These are phyloP conservation scores for Drosophila paranaensis DNA, from an alignment of 2,888 invertebrate genomes.

Conservation along the genomic window DNA sequence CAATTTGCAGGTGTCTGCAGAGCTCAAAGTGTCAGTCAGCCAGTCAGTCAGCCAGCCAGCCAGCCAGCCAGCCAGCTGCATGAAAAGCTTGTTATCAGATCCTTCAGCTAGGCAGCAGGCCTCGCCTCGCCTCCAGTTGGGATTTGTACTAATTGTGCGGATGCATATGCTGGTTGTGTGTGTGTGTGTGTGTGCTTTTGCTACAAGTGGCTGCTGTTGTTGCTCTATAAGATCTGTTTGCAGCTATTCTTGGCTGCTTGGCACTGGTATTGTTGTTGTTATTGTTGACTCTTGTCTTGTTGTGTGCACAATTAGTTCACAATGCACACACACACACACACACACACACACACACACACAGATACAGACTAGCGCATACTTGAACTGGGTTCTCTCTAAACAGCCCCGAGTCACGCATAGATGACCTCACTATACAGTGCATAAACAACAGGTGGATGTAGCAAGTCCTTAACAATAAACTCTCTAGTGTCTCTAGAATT, in stretches of 20 bases:
- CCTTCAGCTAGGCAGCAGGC: conserved; percentile 45
- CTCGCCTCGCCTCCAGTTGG: neutral
- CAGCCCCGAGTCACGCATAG: conserved; percentile 41
- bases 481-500: neutral
- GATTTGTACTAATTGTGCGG: conserved; percentile 51
- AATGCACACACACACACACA: conserved; percentile 22
- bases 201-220: conserved; percentile 36
- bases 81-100: conserved; percentile 56
- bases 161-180: conserved; percentile 14
- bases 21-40: conserved; percentile 39
- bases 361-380: neutral
- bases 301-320: conserved; percentile 43
- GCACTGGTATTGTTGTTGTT: conserved; percentile 51
- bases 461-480: conserved; percentile 13
- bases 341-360: neutral
- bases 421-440: conserved; percentile 46
- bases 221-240: conserved; percentile 25
- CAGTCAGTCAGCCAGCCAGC: conserved; percentile 18
- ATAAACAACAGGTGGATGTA: conserved; percentile 60
- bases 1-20: conserved; percentile 29
- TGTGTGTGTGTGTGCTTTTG: conserved; percentile 30
- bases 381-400: conserved; percentile 29
- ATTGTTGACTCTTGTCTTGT: conserved; percentile 53
- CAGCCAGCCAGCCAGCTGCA: conserved; percentile 20
- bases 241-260: conserved; percentile 51